Evolutionary conservation across 1,140 invertebrate species (phyloP), one percentile per base, ranked within the genome.

Genomic region (Brachionus koreanus): DNA sequence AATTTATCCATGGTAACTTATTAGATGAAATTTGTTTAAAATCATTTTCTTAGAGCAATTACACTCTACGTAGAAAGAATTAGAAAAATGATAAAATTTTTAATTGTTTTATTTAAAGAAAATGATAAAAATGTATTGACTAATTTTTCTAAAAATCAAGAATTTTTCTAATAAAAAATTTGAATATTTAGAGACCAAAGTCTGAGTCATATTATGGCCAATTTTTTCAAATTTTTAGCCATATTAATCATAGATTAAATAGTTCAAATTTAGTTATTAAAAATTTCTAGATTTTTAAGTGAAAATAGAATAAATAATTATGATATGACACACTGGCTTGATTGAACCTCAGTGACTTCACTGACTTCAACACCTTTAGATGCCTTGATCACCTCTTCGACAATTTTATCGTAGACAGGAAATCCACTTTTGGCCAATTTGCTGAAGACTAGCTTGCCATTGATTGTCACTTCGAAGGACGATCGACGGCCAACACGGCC

Each of bases 391-490:
- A 65, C 37, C 43, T 82, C 61, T 72, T 82, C 79, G 10, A 82
- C 37, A 19, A 67, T 35, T 37, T 69, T 57, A 5, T 67, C 63
- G 42, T 25, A 67, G 9, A 35, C 35, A 13, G 79, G 79, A 82
- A 82, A 82, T 49, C n/a, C 33, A 37, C 23, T 39, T 6, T 35
- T 19, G n/a, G 63, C 37, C 37, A 82, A 52, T 72, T 82, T 82
- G 42, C 57, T 67, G 61, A 67, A 82, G 13, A 82, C 42, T 10
- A 67, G 37, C 35, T 67, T 82, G 25, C 61, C 79, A 72, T 82
- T 82, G 19, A 65, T 46, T 35, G 63, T 49, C 29, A 82, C 79
- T 72, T 82, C 79, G 29, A 82, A 82, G 0, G 79, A 82, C 33
- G 79, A 69, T 65, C 61, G n/a, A 43, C 79, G 79, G 23, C 79